Evolutionary conservation across 2,888 invertebrate species (phyloP).

Genomic region (Trichopria drosophilae): DNA sequence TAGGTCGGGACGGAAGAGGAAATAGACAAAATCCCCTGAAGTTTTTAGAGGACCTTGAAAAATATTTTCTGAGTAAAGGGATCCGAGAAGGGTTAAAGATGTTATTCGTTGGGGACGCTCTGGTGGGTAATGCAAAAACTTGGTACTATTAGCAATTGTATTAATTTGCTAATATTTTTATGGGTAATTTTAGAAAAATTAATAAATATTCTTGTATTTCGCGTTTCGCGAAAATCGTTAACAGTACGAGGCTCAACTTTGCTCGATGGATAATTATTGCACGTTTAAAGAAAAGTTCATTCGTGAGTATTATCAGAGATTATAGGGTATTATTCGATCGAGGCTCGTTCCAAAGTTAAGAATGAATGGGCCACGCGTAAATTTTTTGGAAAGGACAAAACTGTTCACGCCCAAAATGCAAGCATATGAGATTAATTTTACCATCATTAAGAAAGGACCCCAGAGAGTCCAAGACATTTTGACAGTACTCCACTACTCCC

Average conservation of each 20-base stretch:
- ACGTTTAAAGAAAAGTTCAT: not conserved
- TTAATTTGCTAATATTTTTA: too few species aligned
- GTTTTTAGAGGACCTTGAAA: too few species aligned
- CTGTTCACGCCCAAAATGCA: not conserved
- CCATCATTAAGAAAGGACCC: not conserved
- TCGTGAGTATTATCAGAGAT: not conserved
- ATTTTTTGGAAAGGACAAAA: not conserved
- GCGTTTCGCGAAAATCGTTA: too few species aligned
- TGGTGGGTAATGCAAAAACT: not conserved
- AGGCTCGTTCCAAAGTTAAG: not conserved
- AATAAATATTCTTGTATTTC: too few species aligned
- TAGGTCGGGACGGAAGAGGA: not conserved
- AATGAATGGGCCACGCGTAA: not conserved
- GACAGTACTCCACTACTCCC: too few species aligned
- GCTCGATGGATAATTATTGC: not conserved
- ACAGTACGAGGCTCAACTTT: not conserved
- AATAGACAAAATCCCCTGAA: not conserved
- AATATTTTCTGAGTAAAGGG: too few species aligned
- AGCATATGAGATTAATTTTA: not conserved
- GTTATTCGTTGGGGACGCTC: not conserved
- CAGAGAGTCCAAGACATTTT: too few species aligned
- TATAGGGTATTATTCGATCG: too few species aligned
- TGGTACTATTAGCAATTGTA: too few species aligned
- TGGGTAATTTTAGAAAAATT: too few species aligned
- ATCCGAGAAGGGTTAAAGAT: not conserved